Conservation (phyloP, 2,888 invertebrate genomes). For the Steinernema carpocapsae region DNA sequence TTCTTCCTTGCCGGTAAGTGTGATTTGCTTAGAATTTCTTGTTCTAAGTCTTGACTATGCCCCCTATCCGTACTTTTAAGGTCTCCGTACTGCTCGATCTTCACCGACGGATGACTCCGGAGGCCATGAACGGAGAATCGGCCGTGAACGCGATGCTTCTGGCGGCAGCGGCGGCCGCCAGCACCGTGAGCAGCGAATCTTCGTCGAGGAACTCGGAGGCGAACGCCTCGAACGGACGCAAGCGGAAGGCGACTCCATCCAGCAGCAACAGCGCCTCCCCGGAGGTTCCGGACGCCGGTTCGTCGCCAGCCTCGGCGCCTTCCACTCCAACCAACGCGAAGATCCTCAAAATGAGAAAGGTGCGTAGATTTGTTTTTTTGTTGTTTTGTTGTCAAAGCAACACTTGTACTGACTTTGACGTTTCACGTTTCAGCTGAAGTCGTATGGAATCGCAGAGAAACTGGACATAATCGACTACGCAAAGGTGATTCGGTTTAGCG, state of each 20-base stretch:
- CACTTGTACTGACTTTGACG: no score
- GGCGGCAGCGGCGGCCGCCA: conserved; percentile 17
- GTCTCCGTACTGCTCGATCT: conserved; percentile 31
- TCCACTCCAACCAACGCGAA: conserved; percentile 13
- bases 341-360: conserved; percentile 23
- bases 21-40: no score
- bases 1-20: conserved; percentile 5
- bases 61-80: no score
- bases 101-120: conserved; percentile 28
- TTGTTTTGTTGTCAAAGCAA: no score
- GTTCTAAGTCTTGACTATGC: no score
- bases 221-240: neutral
- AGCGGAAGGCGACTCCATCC: conserved; percentile 24
- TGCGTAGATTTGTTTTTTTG: no score
- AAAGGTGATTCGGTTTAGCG: no score
- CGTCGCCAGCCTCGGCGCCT: neutral
- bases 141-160: conserved; percentile 25
- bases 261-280: conserved; percentile 24
- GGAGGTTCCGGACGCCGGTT: neutral
- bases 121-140: conserved; percentile 22
- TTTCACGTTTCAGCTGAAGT: conserved; percentile 39
- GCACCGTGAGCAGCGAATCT: neutral
- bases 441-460: conserved; percentile 59
- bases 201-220: conserved; percentile 5
- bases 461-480: conserved; percentile 59